Evolutionary conservation across 2,113 vertebrate genomes (phyloP), one percentile per base, ranked within the genome.

Genomic region (Cebus imitator): DNA sequence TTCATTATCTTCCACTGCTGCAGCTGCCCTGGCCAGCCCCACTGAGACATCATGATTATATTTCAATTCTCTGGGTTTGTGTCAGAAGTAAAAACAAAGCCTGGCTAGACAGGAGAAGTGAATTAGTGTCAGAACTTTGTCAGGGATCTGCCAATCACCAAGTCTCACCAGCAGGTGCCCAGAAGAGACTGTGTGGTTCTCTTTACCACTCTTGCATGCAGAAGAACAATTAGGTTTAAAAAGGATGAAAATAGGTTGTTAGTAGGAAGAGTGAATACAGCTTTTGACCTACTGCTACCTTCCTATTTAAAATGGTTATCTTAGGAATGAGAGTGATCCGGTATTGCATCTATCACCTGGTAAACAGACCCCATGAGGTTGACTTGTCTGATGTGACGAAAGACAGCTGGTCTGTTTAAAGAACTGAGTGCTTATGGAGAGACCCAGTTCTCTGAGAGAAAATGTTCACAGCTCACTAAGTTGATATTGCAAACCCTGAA

Each of bases 401-500:
- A 94, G 32, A 1, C 13, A 85, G 3, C 57, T 75, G 80, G 5
- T 73, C 37, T 58, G 23, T 66, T 84, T 43, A 12, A 90, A 90
- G 84, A 90, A 70, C 32, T 79, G 79, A 58, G 16, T 61, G 23
- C 91, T 40, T 88, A 5, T 50, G 7, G 30, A 90, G n/a, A 97
- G 40, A 16, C 64, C 27, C 21, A 70, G 7, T 76, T 72, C 35
- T 92, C 76, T 80, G 35, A 86, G 72, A 79, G 73, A 40, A 94
- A 84, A 70, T 92, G 30, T 66, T 87, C 64, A 61, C 84, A 73
- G 64, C 35, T 90, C 83, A 61, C 73, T 90, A 95, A 35, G 35
- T 80, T 92, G 73, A 57, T 70, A 43, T 58, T 72, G 40, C 45
- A 95, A 97, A 84, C 40, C 78, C 27, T 58, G 43, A 79, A 89